A percentile compares a stretch with the other conserved stretches of the same genome.
These are phyloP conservation scores for Salpingus planirostris DNA, from an alignment of 2,888 invertebrate species.

Conservation along the genomic window DNA sequence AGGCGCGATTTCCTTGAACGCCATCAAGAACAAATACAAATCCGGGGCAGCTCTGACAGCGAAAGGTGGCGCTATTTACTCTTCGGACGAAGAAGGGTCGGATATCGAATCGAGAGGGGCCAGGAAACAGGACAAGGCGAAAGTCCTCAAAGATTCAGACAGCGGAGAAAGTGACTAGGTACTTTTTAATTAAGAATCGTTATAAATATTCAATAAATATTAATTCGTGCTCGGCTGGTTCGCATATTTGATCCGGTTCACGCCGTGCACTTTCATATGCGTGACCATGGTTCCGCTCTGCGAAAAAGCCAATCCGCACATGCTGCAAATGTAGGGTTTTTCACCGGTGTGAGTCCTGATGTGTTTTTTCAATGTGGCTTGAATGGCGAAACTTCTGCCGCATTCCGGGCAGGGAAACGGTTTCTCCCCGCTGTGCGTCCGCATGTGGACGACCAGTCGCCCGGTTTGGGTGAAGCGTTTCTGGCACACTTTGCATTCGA, in stretches of 20 bases:
- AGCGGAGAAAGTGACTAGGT: conserved; percentile 33
- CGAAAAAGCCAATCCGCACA: conserved; percentile 31
- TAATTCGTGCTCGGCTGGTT: too few species aligned
- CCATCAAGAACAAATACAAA: conserved; percentile 93
- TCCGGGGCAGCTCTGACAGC: conserved; percentile 44
- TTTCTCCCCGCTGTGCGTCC: conserved; percentile 28
- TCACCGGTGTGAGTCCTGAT: conserved; percentile 34
- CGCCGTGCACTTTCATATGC: conserved; percentile 31
- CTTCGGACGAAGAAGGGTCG: conserved; percentile 79
- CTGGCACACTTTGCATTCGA: conserved; percentile 27
- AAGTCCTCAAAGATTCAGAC: conserved; percentile 74
- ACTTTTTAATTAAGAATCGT: conserved; percentile 1
- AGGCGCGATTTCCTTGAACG: conserved; percentile 82
- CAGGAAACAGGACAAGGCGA: conserved; percentile 64
- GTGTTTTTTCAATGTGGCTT: conserved; percentile 32
- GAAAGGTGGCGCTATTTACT: conserved; percentile 63
- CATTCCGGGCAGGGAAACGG: conserved; percentile 31
- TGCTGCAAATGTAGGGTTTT: conserved; percentile 28
- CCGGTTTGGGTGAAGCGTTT: conserved; percentile 26
- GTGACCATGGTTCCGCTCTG: conserved; percentile 29
- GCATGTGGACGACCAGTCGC: conserved; percentile 25
- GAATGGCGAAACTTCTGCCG: conserved; percentile 29
- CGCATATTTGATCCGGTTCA: too few species aligned
- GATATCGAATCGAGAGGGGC: conserved; percentile 70
- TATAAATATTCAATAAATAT: conserved; percentile 3